Base-by-base conservation (phyloP, 92 coral and sea anemone genomes). In the Metridium senile region DNA sequence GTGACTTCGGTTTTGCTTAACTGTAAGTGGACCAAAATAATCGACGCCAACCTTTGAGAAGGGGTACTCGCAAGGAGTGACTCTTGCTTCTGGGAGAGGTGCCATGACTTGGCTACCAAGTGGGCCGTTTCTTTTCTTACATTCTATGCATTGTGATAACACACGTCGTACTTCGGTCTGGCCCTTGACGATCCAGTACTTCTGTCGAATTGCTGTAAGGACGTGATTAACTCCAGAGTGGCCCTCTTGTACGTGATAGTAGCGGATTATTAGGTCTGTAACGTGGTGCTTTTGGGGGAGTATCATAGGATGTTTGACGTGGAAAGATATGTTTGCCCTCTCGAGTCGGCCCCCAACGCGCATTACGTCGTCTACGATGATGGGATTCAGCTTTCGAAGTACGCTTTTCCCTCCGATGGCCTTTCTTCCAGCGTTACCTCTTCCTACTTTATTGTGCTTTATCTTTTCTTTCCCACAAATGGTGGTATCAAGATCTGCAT, bases 71-170 rank as follows among this genome's bases (percentile, higher is more conserved):
- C 20, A 26, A 0, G 89, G 86, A 0, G 82, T 80, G 0, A 83
- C 75, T 47, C 88, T 62, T 1, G 68, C 57, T 17, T 19, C 78
- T 16, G 92, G 86, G 9, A 84, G 78, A 11, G 82, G 81, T 6
- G 89, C 89, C 89, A 88, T 88, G 10, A 79, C n/a, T 62, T 88
- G 93, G 22, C 63, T 4, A 26, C 81, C 72, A 18, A 85, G 81
- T 8, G 70, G 80, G 1, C 79, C 75, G 20, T 80, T 84, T 81
- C 85, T 59, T 19, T 45, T 49, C 25, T 77, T 49, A 62, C 89
- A 88, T 6, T 63, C 58, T 18, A 79, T 11, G 52, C 93, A 88
- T 29, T 75, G 58, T 13, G 70, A 47, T 0, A 88, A 33, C n/a
- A 76, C 89, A 32, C 67, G 58, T 23, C 68, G 74, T n/a, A n/a